Percentiles rank a stretch among this genome's conserved stretches.
phyloP scores from a whole-genome alignment of 2,113 vertebrate species.

The Pterocles burchelli region DNA sequence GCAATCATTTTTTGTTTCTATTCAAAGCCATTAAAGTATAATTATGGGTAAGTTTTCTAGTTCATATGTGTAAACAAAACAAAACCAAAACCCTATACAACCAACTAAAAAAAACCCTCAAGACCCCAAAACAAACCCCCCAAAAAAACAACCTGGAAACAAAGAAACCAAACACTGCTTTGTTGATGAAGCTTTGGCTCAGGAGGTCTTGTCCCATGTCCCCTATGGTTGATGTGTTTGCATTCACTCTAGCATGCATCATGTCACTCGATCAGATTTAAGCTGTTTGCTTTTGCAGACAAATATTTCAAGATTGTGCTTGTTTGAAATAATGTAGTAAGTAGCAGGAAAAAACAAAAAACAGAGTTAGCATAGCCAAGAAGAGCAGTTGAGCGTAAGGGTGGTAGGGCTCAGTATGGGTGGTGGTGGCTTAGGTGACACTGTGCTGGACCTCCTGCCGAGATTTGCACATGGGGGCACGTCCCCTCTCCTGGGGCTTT shows the following conservation, averaged over 20 bases:
- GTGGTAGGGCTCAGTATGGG: fast-evolving
- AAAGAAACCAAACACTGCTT: background rate
- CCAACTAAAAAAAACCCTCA: background rate
- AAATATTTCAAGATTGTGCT: background rate
- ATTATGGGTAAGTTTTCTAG: background rate
- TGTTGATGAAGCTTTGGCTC: background rate
- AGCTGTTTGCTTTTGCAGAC: background rate
- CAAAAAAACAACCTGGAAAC: background rate
- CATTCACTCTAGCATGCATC: background rate
- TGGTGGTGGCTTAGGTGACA: fast-evolving
- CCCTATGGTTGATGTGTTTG: fast-evolving
- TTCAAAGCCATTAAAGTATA: background rate
- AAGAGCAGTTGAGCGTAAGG: background rate
- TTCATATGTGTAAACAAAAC: background rate
- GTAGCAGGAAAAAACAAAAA: background rate
- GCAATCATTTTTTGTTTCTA: background rate
- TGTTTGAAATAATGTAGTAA: background rate
- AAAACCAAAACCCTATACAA: background rate
- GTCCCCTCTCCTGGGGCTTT: background rate
- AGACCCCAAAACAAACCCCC: background rate
- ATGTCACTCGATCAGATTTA: background rate
- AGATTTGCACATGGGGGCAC: background rate
- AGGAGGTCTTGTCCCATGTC: background rate
- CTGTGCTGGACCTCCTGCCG: background rate
- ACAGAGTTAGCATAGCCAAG: fast-evolving